Conservation (phyloP, 2,797 vertebrate genomes). For the Diglossa cyanea region DNA sequence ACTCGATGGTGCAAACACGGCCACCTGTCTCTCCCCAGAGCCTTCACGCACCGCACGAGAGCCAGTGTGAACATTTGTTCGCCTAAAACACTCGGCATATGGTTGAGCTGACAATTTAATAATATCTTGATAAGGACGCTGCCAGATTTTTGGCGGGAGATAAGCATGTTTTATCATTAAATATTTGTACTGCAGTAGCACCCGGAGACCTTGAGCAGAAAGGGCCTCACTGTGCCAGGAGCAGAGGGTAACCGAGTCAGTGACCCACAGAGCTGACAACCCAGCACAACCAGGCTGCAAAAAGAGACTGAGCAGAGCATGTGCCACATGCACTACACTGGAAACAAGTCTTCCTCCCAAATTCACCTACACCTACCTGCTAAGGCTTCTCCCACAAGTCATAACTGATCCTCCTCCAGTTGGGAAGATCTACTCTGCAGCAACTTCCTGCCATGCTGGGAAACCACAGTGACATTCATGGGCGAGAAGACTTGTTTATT, state of each 20-base stretch:
- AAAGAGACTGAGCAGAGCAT: not conserved
- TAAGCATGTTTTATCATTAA: slow-evolving; percentile 67
- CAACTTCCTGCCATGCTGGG: not conserved
- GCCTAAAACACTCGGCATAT: slow-evolving; percentile 53
- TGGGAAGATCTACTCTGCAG: not conserved
- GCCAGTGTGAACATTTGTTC: slow-evolving; percentile 47
- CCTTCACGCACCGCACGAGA: not conserved
- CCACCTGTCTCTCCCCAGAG: slow-evolving; percentile 41
- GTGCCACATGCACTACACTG: not conserved
- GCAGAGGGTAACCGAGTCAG: not conserved
- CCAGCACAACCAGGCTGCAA: not conserved
- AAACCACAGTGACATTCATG: not conserved
- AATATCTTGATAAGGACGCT: slow-evolving; percentile 49
- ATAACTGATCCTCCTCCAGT: not conserved
- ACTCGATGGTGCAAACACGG: slow-evolving; percentile 27
- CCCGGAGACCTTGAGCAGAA: slow-evolving; percentile 41
- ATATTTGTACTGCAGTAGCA: slow-evolving; percentile 63
- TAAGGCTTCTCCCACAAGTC: not conserved
- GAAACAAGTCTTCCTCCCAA: not conserved
- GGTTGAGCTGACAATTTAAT: slow-evolving; percentile 65
- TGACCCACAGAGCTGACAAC: not conserved
- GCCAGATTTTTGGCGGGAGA: slow-evolving; percentile 61
- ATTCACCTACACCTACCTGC: not conserved
- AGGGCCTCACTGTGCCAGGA: not conserved
- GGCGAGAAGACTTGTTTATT: not conserved